Evolutionary conservation across 2,113 vertebrate genomes (phyloP).

Genomic region (Nerophis ophidion): DNA sequence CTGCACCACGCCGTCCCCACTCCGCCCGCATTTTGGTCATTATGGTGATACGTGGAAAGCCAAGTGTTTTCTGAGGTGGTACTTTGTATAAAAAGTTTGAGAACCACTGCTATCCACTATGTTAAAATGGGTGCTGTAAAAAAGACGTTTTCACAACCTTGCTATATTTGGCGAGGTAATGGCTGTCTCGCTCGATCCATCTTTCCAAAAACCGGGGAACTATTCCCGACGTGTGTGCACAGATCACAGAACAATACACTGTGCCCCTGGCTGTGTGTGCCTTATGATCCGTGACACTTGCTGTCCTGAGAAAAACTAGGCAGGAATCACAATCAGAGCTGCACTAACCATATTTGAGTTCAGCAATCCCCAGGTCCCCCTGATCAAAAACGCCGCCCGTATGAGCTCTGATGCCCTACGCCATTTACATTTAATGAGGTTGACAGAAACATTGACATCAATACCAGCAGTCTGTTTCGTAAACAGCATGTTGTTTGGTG

Average conservation of each 20-base stretch:
- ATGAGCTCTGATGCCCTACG: conserved; percentile 13
- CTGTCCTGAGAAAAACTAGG: neutral
- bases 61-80: too few species aligned
- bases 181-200: neutral
- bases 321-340: neutral
- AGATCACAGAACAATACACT: neutral
- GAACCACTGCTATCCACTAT: too few species aligned
- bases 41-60: too few species aligned
- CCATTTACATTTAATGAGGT: conserved; percentile 20
- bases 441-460: conserved; percentile 3
- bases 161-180: neutral
- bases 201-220: neutral
- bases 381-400: conserved; percentile 37
- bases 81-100: too few species aligned
- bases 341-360: conserved; percentile 3
- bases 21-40: too few species aligned
- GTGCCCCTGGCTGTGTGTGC: neutral
- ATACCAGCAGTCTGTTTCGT: conserved; percentile 12
- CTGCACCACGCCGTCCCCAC: too few species aligned
- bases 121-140: too few species aligned
- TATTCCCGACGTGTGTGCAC: neutral
- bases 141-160: neutral
- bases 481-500: neutral
- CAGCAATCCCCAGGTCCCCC: conserved; percentile 8
- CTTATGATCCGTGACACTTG: neutral